Conservation (phyloP, 2,888 invertebrate genomes). For the Ischnura elegans region DNA sequence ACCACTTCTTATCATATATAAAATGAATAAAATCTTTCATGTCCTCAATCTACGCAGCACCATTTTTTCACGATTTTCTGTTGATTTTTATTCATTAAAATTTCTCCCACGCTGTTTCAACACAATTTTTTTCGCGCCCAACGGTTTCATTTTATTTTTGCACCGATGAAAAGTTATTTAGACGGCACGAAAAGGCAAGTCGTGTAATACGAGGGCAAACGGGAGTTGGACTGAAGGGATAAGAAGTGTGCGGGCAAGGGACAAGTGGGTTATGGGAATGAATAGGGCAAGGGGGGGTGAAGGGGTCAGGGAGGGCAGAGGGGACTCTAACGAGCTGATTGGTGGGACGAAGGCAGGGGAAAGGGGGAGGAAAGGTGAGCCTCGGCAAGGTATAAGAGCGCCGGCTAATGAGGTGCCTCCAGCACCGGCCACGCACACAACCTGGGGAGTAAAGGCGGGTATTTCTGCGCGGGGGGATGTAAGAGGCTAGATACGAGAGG, state of each 20-base stretch:
- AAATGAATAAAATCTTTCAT: no score
- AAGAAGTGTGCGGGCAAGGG: not conserved
- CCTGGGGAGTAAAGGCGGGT: not conserved
- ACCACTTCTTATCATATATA: no score
- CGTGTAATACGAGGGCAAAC: no score
- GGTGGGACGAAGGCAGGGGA: not conserved
- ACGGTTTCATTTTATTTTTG: no score
- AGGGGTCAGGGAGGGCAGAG: not conserved
- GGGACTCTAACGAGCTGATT: conserved; percentile 50
- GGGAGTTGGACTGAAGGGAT: no score
- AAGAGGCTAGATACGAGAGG: not conserved
- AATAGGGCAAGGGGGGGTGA: not conserved
- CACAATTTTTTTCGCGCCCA: no score
- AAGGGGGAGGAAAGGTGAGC: not conserved
- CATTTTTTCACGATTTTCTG: no score
- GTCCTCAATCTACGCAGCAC: no score
- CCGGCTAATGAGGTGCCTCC: conserved; percentile 46
- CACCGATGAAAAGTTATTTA: no score
- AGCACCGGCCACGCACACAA: not conserved
- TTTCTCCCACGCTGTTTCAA: no score
- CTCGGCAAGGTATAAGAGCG: not conserved
- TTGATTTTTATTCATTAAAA: no score
- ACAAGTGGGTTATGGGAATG: not conserved
- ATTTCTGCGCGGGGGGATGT: not conserved
- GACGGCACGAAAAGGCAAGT: no score